phyloP scores from a whole-genome alignment of 2,888 invertebrate species.

The Crematogaster levior region DNA sequence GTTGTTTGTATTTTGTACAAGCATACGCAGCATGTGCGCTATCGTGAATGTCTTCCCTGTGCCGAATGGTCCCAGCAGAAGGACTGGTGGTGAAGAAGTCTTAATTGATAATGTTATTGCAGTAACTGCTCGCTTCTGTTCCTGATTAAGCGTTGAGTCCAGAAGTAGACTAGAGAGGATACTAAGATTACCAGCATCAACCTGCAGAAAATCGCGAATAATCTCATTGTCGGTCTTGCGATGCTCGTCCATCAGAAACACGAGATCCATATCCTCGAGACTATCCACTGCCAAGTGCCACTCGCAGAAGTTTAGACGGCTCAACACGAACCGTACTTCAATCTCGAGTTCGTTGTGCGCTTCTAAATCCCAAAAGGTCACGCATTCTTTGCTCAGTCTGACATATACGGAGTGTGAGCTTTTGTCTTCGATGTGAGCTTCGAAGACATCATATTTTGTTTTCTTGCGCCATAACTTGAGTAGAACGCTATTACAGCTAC shows the following conservation, averaged over 20 bases:
- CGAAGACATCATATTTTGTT: conserved; percentile 85
- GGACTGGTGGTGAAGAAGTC: conserved; percentile 88
- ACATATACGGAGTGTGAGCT: conserved; percentile 92
- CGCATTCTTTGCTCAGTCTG: conserved; percentile 89
- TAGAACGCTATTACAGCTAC: conserved; percentile 91
- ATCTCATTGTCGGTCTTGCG: conserved; percentile 27
- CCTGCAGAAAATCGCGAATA: conserved; percentile 19
- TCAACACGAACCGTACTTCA: conserved; percentile 93
- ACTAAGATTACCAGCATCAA: background rate
- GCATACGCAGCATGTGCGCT: conserved; percentile 86
- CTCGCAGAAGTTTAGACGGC: conserved; percentile 93
- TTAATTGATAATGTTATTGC: conserved; percentile 90
- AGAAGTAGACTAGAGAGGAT: conserved; percentile 23
- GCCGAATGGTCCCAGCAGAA: conserved; percentile 93
- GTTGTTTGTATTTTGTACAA: conserved; percentile 89
- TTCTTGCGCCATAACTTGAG: conserved; percentile 79
- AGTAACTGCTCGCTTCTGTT: conserved; percentile 92
- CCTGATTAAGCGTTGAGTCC: conserved; percentile 90
- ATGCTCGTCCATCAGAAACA: conserved; percentile 87
- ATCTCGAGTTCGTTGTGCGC: conserved; percentile 89
- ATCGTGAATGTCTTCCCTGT: conserved; percentile 95
- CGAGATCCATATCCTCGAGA: conserved; percentile 89
- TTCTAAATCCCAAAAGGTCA: conserved; percentile 88
- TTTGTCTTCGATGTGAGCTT: conserved; percentile 93
- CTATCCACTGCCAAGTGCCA: conserved; percentile 94